A percentile compares a stretch with the other conserved stretches of the same genome.
Evolutionary conservation across 2,888 invertebrate genomes (phyloP).

Genomic region (Labia minor): DNA sequence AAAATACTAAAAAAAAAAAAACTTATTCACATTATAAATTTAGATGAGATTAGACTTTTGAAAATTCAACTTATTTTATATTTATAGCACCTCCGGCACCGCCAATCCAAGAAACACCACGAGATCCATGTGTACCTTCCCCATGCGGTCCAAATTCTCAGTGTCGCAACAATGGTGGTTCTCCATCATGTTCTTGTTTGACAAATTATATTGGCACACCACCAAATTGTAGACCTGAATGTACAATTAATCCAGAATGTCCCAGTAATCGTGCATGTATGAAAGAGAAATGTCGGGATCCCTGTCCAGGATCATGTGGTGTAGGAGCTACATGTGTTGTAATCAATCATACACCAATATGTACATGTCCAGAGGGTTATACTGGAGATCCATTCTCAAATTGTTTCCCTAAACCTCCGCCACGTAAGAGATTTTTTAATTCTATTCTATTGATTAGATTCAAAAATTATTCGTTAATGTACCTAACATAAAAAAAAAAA

Average conservation of each 20-base stretch:
- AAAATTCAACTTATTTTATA: slow-evolving; percentile 27
- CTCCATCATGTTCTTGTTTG: slow-evolving; percentile 36
- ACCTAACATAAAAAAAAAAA: too few species aligned
- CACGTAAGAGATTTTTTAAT: slow-evolving; percentile 21
- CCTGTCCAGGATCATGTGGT: slow-evolving; percentile 32
- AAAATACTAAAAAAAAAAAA: too few species aligned
- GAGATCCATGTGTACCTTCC: slow-evolving; percentile 33
- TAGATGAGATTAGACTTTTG: background rate
- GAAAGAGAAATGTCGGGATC: slow-evolving; percentile 32
- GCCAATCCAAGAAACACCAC: slow-evolving; percentile 20
- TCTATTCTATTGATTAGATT: background rate
- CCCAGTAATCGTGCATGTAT: slow-evolving; percentile 31
- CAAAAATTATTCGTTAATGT: too few species aligned
- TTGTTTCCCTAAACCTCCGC: slow-evolving; percentile 24
- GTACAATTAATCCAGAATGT: slow-evolving; percentile 31
- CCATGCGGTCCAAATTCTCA: slow-evolving; percentile 47
- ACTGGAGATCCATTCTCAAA: slow-evolving; percentile 30
- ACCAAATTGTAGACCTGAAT: slow-evolving; percentile 29
- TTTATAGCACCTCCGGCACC: slow-evolving; percentile 38
- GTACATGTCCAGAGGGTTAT: slow-evolving; percentile 44
- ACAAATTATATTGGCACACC: slow-evolving; percentile 30
- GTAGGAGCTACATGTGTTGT: slow-evolving; percentile 30
- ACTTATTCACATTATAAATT: slow-evolving; percentile 42
- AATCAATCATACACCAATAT: slow-evolving; percentile 30
- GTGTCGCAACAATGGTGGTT: slow-evolving; percentile 54